A percentile compares a stretch with the other conserved stretches of the same genome.
phyloP scores from a whole-genome alignment of 2,113 vertebrate species.

The Apus apus region DNA sequence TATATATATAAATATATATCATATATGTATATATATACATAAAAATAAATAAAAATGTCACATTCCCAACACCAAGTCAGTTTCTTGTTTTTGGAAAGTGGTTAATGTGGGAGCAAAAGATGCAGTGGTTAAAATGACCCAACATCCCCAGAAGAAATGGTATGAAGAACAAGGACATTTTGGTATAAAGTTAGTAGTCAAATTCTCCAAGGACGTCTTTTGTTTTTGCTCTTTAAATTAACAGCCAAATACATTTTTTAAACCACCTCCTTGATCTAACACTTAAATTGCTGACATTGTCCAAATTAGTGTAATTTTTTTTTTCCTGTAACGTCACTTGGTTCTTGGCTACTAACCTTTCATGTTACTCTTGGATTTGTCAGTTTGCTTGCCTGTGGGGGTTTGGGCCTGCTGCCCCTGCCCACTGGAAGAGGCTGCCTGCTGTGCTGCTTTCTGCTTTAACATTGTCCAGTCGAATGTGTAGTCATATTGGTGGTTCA shows the following conservation, averaged over 20 bases:
- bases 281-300: constrained; percentile 76
- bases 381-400: constrained; percentile 99
- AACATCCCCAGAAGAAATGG: constrained; percentile 86
- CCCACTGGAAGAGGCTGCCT: constrained; percentile 98
- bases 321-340: constrained; percentile 93
- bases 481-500: constrained; percentile 99
- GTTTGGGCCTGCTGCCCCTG: constrained; percentile 99
- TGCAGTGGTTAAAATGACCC: constrained; percentile 88
- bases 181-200: constrained; percentile 99
- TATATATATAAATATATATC: constrained; percentile 32
- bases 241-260: constrained; percentile 87
- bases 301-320: constrained; percentile 84
- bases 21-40: constrained; percentile 20
- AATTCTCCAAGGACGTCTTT: constrained; percentile 99
- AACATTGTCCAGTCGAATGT: constrained; percentile 99
- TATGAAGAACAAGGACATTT: constrained; percentile 88
- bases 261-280: constrained; percentile 88
- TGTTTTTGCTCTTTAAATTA: constrained; percentile 81
- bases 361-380: constrained; percentile 99
- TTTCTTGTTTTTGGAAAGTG: constrained; percentile 81
- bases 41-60: constrained; percentile 60
- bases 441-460: constrained; percentile 99
- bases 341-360: constrained; percentile 99
- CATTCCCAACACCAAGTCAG: constrained; percentile 82
- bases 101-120: constrained; percentile 87